Percentiles rank a stretch among this genome's conserved stretches.
Conservation (phyloP, 1,140 invertebrate genomes). For the Tachypleus tridentatus region DNA sequence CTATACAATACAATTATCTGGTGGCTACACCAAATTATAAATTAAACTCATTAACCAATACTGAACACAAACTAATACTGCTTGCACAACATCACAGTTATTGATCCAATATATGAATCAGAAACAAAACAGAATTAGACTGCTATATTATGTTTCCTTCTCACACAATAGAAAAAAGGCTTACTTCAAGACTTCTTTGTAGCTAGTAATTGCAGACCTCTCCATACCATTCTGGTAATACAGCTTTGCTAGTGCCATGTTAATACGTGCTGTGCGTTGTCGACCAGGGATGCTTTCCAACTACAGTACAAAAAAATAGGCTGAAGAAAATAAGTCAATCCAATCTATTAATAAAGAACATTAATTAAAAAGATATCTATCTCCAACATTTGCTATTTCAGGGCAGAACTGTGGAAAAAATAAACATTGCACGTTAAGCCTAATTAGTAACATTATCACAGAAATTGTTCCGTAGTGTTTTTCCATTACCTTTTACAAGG, state of each 20-base stretch:
- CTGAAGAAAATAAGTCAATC: neutral
- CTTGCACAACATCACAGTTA: too few relatives aligned
- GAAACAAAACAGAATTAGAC: too few relatives aligned
- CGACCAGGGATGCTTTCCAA: slow-evolving; percentile 56
- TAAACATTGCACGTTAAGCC: neutral
- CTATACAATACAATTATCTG: too few relatives aligned
- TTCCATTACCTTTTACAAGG: neutral
- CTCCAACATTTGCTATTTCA: neutral
- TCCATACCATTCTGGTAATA: slow-evolving; percentile 58
- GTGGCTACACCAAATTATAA: too few relatives aligned
- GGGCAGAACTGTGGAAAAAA: neutral
- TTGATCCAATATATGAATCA: too few relatives aligned
- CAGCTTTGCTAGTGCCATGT: slow-evolving; percentile 56
- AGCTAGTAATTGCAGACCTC: slow-evolving; percentile 52
- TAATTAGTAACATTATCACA: neutral
- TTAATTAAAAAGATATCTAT: neutral
- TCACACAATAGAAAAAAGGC: neutral
- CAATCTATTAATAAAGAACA: too few relatives aligned
- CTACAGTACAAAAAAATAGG: slow-evolving; percentile 22
- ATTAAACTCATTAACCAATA: too few relatives aligned
- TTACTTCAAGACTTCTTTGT: slow-evolving; percentile 57
- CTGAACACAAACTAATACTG: too few relatives aligned
- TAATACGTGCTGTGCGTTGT: slow-evolving; percentile 51
- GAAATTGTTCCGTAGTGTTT: neutral
- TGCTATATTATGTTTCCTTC: too few relatives aligned